phyloP scores from a whole-genome alignment of 2,113 vertebrate species.

The Nansenia antarctica region DNA sequence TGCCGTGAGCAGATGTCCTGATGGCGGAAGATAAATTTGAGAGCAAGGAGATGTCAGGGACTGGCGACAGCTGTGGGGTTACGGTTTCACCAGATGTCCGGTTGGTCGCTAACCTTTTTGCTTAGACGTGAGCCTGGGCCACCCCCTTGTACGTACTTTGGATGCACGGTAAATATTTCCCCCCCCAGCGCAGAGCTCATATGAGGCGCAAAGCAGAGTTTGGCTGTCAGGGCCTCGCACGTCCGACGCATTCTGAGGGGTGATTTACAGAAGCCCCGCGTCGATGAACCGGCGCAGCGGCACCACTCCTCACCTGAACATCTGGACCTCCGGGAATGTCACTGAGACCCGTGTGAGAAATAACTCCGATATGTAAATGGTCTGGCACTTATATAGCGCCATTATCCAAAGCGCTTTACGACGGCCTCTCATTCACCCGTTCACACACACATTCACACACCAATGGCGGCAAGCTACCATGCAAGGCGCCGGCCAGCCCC shows the following conservation, averaged over 20 bases:
- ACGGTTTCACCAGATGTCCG: constrained; percentile 91
- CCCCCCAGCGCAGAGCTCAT: constrained; percentile 49
- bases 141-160: constrained; percentile 45
- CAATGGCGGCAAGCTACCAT: no score
- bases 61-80: constrained; percentile 87
- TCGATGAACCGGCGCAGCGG: constrained; percentile 34
- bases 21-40: constrained; percentile 84
- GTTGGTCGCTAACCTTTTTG: constrained; percentile 79
- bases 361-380: neutral
- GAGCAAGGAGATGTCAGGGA: constrained; percentile 84
- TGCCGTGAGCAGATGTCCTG: constrained; percentile 83
- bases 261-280: constrained; percentile 54
- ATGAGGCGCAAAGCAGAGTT: constrained; percentile 54
- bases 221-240: constrained; percentile 37
- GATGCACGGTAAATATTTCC: constrained; percentile 69
- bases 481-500: no score
- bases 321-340: no score
- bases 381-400: no score
- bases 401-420: no score
- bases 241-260: constrained; percentile 25
- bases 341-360: constrained; percentile 7
- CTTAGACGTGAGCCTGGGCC: constrained; percentile 61
- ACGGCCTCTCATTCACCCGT: no score
- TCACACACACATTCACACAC: no score
- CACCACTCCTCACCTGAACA: no score